phyloP scores from a whole-genome alignment of 2,888 invertebrate genomes.

The Pheosia tremula region DNA sequence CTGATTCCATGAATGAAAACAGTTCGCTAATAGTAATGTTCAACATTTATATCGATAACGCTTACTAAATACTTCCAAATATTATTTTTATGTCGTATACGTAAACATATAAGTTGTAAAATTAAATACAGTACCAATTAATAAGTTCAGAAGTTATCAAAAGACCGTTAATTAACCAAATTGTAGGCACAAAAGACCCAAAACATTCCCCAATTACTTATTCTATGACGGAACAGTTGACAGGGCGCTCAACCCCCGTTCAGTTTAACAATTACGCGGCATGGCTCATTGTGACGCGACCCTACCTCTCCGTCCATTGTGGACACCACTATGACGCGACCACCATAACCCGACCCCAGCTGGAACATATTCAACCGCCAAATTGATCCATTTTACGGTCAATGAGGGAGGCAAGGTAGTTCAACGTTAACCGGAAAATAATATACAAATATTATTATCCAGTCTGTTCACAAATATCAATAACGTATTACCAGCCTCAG shows the following conservation, averaged over 20 bases:
- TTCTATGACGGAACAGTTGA: conserved; percentile 77
- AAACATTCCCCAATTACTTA: conserved; percentile 54
- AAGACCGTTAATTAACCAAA: conserved; percentile 32
- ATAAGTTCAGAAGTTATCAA: conserved; percentile 17
- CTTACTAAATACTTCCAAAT: not conserved
- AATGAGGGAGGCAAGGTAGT: conserved; percentile 43
- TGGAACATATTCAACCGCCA: conserved; percentile 41
- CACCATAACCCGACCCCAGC: conserved; percentile 48
- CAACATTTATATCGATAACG: conserved; percentile 41
- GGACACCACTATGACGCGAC: conserved; percentile 66
- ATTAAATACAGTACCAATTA: conserved; percentile 4
- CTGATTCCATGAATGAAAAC: conserved; percentile 48
- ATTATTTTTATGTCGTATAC: conserved; percentile 20
- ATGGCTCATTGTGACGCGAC: conserved; percentile 78
- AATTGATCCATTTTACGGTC: conserved; percentile 21
- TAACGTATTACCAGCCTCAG: conserved; percentile 80
- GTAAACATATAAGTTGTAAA: not conserved
- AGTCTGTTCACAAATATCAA: conserved; percentile 82
- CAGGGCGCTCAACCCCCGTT: conserved; percentile 80
- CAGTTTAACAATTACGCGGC: conserved; percentile 82
- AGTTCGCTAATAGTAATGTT: conserved; percentile 45
- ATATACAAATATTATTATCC: conserved; percentile 83
- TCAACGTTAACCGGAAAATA: conserved; percentile 58
- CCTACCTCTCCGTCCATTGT: conserved; percentile 80
- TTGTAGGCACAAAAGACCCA: conserved; percentile 40